Evolutionary conservation across 2,797 vertebrate genomes (phyloP), one percentile per base, ranked within the genome.

Genomic region (Lerista edwardsae): DNA sequence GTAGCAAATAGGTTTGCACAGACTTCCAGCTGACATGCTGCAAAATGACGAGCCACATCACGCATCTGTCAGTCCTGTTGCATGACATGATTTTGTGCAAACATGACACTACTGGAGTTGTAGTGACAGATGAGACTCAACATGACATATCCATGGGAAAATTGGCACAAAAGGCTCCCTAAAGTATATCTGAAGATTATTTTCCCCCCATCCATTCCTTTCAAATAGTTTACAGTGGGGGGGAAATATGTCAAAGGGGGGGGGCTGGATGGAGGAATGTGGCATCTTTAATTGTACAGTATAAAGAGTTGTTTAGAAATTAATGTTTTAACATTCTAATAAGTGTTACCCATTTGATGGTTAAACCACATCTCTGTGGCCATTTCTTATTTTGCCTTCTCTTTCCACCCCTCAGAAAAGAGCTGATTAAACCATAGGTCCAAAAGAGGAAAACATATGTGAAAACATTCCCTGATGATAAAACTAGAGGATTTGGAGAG

Each of bases 41-140:
- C 80, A 87, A 86, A 88, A 80, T 87, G 90, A 86, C 93, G 91
- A 36, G 75, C 76, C 87, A 84, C 47, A 71, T 91, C 92, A 90
- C n/a, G 91, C 68, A 85, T 89, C 64, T 77, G 84, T 72, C 91
- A 94, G 90, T 91, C 92, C 90, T 82, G 44, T 82, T 44, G 55
- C 11, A 75, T 93, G 93, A 80, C 3, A 1, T 55, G 87, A 73
- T 81, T 93, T 80, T 47, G 62, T 64, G 86, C 88, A 89, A 91
- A 93, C 80, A 73, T 82, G 86, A 34, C 72, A 67, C 86, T 88
- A 73, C 89, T 87, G 86, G 80, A 88, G 82, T 84, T 86, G n/a
- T 17, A 75, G 41, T 87, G 89, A 93, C 88, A 91, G 87, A 84
- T 84, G 78, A 84, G 90, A 84, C 89, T 76, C 89, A 91, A 86